Conservation (phyloP, 2,888 invertebrate species). For the Netelia fuscicornis region DNA sequence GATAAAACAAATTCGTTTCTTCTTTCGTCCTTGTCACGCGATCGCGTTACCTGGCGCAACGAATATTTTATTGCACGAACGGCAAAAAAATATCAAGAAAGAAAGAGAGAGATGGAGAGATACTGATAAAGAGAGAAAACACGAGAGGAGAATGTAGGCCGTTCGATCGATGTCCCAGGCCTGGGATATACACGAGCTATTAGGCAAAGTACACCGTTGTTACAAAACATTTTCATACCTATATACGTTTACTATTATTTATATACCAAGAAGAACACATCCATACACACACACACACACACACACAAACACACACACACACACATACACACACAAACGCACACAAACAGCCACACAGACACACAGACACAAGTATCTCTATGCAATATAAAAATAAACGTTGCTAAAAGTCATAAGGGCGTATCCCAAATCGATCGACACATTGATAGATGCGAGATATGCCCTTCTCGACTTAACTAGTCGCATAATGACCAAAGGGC, state of each 20-base stretch:
- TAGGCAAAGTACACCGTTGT: constrained; percentile 52
- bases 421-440: not conserved
- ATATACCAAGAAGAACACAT: not conserved
- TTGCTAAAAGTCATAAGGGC: not conserved
- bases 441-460: not conserved
- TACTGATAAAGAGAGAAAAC: constrained; percentile 31
- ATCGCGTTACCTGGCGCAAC: constrained; percentile 47
- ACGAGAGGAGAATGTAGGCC: constrained; percentile 58
- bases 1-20: not conserved
- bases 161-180: constrained; percentile 63
- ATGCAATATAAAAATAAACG: not conserved
- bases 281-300: not conserved
- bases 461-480: not conserved
- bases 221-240: not conserved
- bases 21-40: constrained; percentile 6
- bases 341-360: not conserved
- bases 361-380: not conserved
- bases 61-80: constrained; percentile 52
- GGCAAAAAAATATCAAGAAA: not conserved
- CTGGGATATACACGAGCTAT: constrained; percentile 56
- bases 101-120: not conserved
- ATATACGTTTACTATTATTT: not conserved
- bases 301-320: no score
- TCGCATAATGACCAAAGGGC: constrained; percentile 22
- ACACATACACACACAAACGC: no score